Evolutionary conservation across 2,113 vertebrate genomes (phyloP).

Genomic region (Axis porcinus): DNA sequence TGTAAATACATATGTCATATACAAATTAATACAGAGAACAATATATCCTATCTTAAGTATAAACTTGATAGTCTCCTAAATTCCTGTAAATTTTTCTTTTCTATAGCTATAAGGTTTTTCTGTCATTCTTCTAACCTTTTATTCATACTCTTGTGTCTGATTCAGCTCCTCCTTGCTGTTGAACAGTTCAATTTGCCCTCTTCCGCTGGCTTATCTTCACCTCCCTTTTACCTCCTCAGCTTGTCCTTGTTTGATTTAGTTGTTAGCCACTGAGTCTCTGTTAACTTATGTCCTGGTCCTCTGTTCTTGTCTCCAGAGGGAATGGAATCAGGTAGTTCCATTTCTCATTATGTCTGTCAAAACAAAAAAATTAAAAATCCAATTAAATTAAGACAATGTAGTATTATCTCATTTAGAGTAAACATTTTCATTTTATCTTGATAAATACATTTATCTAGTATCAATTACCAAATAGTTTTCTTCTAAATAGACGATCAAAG

Average conservation of each 20-base stretch:
- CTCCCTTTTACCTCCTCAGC: background rate
- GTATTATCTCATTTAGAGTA: background rate
- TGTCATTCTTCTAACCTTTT: background rate
- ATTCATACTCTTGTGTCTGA: background rate
- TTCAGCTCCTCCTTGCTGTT: background rate
- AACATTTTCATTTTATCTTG: background rate
- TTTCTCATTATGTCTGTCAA: background rate
- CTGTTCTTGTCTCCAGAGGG: background rate
- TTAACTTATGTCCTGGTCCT: background rate
- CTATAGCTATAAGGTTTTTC: background rate
- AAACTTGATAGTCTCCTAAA: background rate
- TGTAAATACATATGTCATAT: background rate
- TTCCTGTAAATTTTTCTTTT: background rate
- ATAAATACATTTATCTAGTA: slow-evolving; percentile 29
- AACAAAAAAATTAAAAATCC: background rate
- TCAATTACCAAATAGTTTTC: background rate
- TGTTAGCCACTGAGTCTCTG: background rate
- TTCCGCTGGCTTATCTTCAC: background rate
- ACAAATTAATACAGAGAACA: background rate
- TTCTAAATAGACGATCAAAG: slow-evolving; percentile 35
- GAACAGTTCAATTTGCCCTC: background rate
- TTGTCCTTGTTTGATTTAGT: background rate
- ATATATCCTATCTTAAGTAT: background rate
- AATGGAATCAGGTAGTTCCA: background rate
- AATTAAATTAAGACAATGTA: background rate